Conservation (phyloP, 2,888 invertebrate genomes). For the Agrochola lota region DNA sequence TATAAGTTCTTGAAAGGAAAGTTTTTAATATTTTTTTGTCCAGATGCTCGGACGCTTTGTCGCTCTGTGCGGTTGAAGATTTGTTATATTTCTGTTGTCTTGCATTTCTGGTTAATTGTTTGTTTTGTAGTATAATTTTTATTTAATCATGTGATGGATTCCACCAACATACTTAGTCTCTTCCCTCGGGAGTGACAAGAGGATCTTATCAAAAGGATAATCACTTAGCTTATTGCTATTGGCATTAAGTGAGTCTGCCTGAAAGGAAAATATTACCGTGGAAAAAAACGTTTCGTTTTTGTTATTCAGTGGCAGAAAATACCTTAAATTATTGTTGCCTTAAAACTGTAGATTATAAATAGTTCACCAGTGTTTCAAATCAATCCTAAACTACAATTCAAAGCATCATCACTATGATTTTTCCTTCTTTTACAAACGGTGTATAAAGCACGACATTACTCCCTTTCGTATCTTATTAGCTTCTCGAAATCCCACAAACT, state of each 20-base stretch:
- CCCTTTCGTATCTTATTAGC: neutral
- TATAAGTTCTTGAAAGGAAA: slow-evolving; percentile 78
- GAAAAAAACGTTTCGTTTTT: neutral
- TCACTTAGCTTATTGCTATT: neutral
- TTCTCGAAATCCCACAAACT: neutral
- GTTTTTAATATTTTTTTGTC: slow-evolving; percentile 71
- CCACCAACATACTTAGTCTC: neutral
- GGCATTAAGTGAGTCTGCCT: neutral
- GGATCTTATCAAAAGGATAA: neutral
- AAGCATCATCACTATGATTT: neutral
- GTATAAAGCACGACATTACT: neutral
- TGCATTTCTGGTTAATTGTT: slow-evolving; percentile 44
- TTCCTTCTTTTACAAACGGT: neutral
- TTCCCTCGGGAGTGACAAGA: neutral
- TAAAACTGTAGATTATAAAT: neutral
- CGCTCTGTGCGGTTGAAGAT: slow-evolving; percentile 55
- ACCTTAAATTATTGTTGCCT: too few relatives aligned
- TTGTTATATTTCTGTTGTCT: slow-evolving; percentile 51
- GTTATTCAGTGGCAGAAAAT: neutral
- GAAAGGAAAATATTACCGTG: neutral
- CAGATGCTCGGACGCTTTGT: slow-evolving; percentile 55
- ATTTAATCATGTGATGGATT: slow-evolving; percentile 3
- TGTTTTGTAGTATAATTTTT: slow-evolving; percentile 18
- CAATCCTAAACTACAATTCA: neutral
- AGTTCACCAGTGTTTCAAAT: neutral